A percentile compares a stretch with the other conserved stretches of the same genome.
phyloP scores from a whole-genome alignment of 2,888 invertebrate species.

The Tribolium freemani region DNA sequence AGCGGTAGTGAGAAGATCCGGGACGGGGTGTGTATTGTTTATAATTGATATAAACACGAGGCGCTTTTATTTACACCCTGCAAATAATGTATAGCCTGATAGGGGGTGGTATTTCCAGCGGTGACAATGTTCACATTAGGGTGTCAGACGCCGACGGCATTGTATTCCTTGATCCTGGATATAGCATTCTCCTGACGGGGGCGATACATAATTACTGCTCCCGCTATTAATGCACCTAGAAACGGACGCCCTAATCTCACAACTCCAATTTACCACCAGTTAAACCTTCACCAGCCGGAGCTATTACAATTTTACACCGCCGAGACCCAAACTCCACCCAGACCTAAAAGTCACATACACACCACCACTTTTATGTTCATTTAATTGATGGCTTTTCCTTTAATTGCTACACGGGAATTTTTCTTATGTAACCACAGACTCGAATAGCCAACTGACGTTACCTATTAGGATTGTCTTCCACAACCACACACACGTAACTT shows the following conservation, averaged over 20 bases:
- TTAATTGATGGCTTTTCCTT: neutral
- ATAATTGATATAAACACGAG: constrained; percentile 46
- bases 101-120: constrained; percentile 35
- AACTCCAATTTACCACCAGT: constrained; percentile 36
- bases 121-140: constrained; percentile 45
- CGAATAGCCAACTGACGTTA: constrained; percentile 14
- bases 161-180: constrained; percentile 39
- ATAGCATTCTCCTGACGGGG: constrained; percentile 31
- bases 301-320: constrained; percentile 27
- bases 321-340: constrained; percentile 2
- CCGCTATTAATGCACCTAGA: constrained; percentile 36
- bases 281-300: constrained; percentile 25
- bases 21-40: constrained; percentile 45
- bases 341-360: constrained; percentile 20
- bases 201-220: constrained; percentile 40
- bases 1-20: constrained; percentile 41
- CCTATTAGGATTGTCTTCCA: constrained; percentile 5
- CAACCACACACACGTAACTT: constrained; percentile 11
- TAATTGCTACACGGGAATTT: neutral
- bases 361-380: neutral
- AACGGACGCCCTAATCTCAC: constrained; percentile 35
- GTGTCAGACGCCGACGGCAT: constrained; percentile 41
- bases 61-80: constrained; percentile 46
- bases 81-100: constrained; percentile 43
- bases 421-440: neutral